A percentile compares a stretch with the other conserved stretches of the same genome.
Conservation (phyloP, 1,140 invertebrate genomes). For the Macrotrachela quadricornifera region DNA sequence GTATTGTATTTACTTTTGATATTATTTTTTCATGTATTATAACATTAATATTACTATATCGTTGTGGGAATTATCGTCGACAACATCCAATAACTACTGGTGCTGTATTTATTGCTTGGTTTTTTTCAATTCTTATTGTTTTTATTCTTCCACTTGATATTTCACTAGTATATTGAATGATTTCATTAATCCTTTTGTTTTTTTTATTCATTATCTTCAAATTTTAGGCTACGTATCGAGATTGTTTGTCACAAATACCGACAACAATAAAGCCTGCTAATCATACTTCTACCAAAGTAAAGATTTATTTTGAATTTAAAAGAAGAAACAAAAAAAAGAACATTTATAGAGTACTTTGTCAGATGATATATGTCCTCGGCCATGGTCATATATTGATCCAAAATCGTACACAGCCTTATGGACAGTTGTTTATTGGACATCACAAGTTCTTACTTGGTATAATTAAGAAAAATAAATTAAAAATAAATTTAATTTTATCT, state of each 20-base stretch:
- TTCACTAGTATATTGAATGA: conserved; percentile 58
- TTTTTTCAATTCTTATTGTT: conserved; percentile 94
- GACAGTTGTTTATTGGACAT: conserved; percentile 94
- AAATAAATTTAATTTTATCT: too few relatives aligned
- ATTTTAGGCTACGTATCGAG: conserved; percentile 47
- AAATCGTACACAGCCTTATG: conserved; percentile 68
- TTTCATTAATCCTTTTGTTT: conserved; percentile 8
- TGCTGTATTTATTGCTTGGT: conserved; percentile 84
- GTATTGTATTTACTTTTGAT: too few relatives aligned
- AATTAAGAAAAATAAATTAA: too few relatives aligned
- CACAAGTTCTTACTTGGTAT: conserved; percentile 76
- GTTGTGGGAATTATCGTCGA: conserved; percentile 80
- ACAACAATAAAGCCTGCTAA: not conserved
- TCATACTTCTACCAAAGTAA: not conserved
- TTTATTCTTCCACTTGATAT: conserved; percentile 89
- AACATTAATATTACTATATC: conserved; percentile 42
- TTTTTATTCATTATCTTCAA: conserved; percentile 4
- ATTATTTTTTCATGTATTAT: too few relatives aligned
- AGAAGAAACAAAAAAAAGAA: too few relatives aligned
- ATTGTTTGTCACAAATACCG: conserved; percentile 35
- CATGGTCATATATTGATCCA: conserved; percentile 64
- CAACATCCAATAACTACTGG: conserved; percentile 77
- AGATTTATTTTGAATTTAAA: not conserved
- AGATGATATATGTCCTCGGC: conserved; percentile 36
- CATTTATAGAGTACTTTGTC: too few relatives aligned